Evolutionary conservation across 2,113 vertebrate genomes (phyloP), one percentile per base, ranked within the genome.

Genomic region (Prinia subflava): DNA sequence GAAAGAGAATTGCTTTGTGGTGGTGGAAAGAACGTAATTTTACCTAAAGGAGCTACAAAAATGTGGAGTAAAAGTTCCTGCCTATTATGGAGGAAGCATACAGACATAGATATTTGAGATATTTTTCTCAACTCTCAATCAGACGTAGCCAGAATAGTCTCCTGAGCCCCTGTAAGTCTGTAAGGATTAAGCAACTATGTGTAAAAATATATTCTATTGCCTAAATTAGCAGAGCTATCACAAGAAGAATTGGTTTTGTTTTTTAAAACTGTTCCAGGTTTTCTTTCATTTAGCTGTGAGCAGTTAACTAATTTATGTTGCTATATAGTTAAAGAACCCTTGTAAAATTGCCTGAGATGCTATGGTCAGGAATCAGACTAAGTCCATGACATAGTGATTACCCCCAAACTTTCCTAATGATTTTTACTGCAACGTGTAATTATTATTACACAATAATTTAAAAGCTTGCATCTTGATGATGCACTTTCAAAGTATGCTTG

Each of bases 401-500:
- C 16, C 53, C 71, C 59, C 39, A 83, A 76, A 94, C 80, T 95
- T 93, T 96, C 77, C 74, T 89, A 95, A 95, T 95, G 56, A 62
- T 94, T 97, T 94, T 96, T 56, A 76, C 47, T 80, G 85, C 87
- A 94, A 87, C 65, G 47, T 77, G 14, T 94, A 90, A 96, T 97
- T 97, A 96, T 74, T 94, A 82, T 97, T 96, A 80, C 84, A 83
- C 81, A 96, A 94, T 59, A 52, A 20, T 52, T 78, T 78, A 82
- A 82, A 83, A 92, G 85, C 75, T 87, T 92, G n/a, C 68, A 68
- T 87, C 80, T 89, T 75, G 83, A 50, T 96, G 95, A 93, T 90
- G 49, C 50, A 83, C 33, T 90, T 94, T 75, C 46, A 86, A 89
- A 94, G 67, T 41, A 94, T 56, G 87, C 76, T 68, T 77, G 47